Percentiles rank a stretch among this genome's conserved stretches.
Conservation (phyloP, 30 jellyfish, hydroid and myxozoan genomes). For the Clytia hemisphaerica region DNA sequence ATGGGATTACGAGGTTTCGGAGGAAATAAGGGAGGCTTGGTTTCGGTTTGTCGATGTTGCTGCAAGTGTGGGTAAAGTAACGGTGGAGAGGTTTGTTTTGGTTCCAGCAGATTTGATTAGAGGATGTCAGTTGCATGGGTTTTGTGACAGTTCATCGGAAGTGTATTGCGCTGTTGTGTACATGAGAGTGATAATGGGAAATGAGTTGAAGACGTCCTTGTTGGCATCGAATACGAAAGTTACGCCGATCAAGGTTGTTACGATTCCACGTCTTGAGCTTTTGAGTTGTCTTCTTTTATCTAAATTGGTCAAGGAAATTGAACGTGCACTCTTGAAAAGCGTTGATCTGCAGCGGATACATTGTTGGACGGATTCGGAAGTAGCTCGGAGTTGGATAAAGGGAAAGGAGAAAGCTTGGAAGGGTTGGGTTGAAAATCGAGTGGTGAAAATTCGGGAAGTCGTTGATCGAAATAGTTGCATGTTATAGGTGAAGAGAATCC, state of each 20-base stretch:
- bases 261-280: constrained; percentile 63
- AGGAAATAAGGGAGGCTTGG: constrained; percentile 3
- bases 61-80: background rate
- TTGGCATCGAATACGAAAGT: constrained; percentile 67
- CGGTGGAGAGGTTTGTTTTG: background rate
- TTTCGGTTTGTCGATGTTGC: constrained; percentile 16
- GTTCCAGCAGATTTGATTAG: no score
- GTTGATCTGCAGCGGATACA: constrained; percentile 13
- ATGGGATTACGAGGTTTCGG: constrained; percentile 54
- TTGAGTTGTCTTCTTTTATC: constrained; percentile 53
- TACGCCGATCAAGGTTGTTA: constrained; percentile 41
- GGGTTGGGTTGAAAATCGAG: constrained; percentile 30
- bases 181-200: constrained; percentile 27
- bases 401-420: constrained; percentile 43
- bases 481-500: constrained; percentile 31
- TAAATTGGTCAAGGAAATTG: constrained; percentile 31
- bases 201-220: constrained; percentile 34
- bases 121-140: constrained; percentile 59
- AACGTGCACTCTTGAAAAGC: constrained; percentile 14
- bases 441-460: constrained; percentile 12
- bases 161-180: constrained; percentile 59
- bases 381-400: constrained; percentile 58
- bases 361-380: constrained; percentile 62
- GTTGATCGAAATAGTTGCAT: constrained; percentile 43
- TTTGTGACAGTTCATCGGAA: constrained; percentile 51